phyloP scores from a whole-genome alignment of 2,888 invertebrate genomes.

The Eretmocerus hayati region DNA sequence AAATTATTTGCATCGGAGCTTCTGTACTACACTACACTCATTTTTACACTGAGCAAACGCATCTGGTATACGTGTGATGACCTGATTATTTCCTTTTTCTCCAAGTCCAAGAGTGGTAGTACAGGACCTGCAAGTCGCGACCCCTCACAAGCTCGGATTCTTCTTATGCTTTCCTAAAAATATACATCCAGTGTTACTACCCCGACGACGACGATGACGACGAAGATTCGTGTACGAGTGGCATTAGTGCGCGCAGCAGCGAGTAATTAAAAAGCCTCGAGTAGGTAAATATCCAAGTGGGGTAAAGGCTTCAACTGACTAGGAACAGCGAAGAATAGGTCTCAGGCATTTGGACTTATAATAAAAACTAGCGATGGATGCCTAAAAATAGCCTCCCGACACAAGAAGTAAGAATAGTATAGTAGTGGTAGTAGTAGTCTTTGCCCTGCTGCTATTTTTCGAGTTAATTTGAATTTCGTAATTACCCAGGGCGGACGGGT shows the following conservation, averaged over 20 bases:
- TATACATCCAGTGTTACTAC: too few species aligned
- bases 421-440: too few species aligned
- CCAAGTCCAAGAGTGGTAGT: too few species aligned
- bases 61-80: conserved; percentile 24
- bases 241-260: conserved; percentile 24
- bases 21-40: not conserved
- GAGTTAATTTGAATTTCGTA: conserved; percentile 48
- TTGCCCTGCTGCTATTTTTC: conserved; percentile 46
- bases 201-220: too few species aligned
- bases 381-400: conserved; percentile 40
- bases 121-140: not conserved
- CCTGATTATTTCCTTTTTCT: conserved; percentile 28
- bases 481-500: conserved; percentile 40
- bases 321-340: conserved; percentile 35
- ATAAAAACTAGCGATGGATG: conserved; percentile 35
- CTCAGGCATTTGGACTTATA: too few species aligned
- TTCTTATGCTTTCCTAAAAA: not conserved
- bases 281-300: conserved; percentile 46
- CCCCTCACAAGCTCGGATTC: not conserved
- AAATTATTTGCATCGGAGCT: conserved; percentile 11
- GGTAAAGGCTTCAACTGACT: conserved; percentile 32
- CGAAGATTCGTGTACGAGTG: too few species aligned
- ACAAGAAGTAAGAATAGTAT: too few species aligned
- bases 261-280: conserved; percentile 46
- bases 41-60: conserved; percentile 9